Evolutionary conservation across 2,113 vertebrate genomes (phyloP).

Genomic region (Archilochus colubris): DNA sequence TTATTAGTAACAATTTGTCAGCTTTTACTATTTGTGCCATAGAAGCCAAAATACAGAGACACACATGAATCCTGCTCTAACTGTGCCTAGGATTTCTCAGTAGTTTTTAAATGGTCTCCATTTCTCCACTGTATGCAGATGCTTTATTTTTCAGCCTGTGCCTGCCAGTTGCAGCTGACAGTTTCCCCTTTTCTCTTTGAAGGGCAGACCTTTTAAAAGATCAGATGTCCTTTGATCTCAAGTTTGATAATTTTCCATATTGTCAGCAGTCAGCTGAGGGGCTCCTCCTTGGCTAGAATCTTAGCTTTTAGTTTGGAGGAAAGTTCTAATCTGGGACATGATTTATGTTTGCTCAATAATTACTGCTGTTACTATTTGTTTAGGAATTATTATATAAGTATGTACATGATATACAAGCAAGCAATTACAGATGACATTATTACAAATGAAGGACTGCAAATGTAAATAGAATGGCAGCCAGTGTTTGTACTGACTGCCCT

Average conservation of each 20-base stretch:
- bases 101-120: neutral
- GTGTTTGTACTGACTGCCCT: neutral
- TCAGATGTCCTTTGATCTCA: constrained; percentile 6
- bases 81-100: neutral
- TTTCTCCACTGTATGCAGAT: neutral
- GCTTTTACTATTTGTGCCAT: neutral
- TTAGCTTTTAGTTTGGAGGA: neutral
- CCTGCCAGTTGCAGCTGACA: neutral
- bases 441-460: neutral
- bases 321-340: neutral
- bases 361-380: neutral
- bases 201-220: constrained; percentile 43
- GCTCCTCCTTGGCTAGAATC: neutral
- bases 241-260: neutral
- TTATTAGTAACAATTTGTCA: neutral
- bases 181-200: constrained; percentile 37
- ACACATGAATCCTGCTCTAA: neutral
- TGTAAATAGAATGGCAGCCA: neutral
- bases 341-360: neutral
- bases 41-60: neutral
- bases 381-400: neutral
- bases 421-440: neutral
- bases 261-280: neutral
- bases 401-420: neutral
- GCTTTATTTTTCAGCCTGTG: neutral